Evolutionary conservation across 2,797 vertebrate genomes (phyloP).

Genomic region (Myripristis murdjan): DNA sequence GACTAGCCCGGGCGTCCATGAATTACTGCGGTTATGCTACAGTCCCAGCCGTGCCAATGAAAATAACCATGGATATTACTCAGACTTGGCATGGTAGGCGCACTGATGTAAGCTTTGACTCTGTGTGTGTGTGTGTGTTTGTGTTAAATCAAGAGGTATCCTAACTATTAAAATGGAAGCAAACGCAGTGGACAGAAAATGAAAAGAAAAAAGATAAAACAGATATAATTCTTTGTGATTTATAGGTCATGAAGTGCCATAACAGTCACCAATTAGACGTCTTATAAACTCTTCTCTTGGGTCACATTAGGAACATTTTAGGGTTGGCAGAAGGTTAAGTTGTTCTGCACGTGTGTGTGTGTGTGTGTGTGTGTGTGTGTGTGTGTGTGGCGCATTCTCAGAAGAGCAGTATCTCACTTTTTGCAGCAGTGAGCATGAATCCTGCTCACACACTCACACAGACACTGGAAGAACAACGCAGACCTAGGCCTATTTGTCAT

Average conservation of each 20-base stretch:
- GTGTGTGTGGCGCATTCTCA: no score
- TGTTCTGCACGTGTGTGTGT: no score
- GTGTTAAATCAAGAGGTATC: background rate
- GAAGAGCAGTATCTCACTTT: no score
- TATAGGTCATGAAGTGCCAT: background rate
- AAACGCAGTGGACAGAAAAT: no score
- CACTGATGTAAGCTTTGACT: background rate
- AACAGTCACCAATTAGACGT: background rate
- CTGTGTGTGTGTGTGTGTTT: no score
- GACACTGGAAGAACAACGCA: slow-evolving; percentile 4
- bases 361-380: no score
- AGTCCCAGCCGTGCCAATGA: slow-evolving; percentile 7
- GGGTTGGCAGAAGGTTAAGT: no score
- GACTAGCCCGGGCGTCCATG: background rate
- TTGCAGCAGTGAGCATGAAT: background rate
- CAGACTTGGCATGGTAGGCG: background rate
- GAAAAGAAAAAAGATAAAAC: background rate
- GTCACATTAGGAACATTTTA: slow-evolving; percentile 3
- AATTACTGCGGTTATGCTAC: background rate
- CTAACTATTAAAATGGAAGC: background rate
- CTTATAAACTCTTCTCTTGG: background rate
- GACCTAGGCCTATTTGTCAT: slow-evolving; percentile 19
- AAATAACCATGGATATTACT: slow-evolving; percentile 4
- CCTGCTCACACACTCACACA: no score
- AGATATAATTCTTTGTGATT: background rate